These are phyloP conservation scores for Acinonyx jubatus DNA, from an alignment of 2,113 vertebrate genomes.

Conservation along the genomic window DNA sequence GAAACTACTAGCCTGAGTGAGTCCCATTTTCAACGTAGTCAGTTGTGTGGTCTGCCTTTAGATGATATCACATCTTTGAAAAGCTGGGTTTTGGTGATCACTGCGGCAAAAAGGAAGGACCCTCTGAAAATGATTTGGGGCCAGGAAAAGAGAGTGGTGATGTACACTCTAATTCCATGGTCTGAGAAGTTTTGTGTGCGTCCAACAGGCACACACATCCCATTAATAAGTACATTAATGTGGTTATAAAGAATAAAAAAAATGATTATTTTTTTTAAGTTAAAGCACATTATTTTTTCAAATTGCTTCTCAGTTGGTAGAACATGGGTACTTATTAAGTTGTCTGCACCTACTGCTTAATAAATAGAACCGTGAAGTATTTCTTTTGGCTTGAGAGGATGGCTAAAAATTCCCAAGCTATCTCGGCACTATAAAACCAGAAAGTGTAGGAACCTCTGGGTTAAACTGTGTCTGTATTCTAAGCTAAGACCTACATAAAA, in stretches of 20 bases:
- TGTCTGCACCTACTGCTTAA: neutral
- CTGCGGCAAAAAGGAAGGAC: neutral
- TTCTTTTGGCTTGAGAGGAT: neutral
- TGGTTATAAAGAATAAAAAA: neutral
- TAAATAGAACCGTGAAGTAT: neutral
- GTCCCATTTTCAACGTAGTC: neutral
- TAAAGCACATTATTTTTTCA: neutral
- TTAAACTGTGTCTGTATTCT: neutral
- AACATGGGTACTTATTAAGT: neutral
- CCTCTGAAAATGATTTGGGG: neutral
- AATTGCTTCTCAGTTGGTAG: conserved; percentile 17
- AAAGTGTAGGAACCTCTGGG: neutral
- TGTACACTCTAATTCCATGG: neutral
- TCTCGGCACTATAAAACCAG: neutral
- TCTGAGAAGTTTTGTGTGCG: neutral
- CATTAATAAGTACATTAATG: neutral
- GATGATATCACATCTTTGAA: neutral
- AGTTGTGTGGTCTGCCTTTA: neutral
- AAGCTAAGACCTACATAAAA: neutral
- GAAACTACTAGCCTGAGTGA: neutral
- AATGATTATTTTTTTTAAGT: neutral
- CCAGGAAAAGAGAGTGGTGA: neutral
- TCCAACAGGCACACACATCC: neutral
- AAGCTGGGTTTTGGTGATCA: neutral
- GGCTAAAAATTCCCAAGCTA: neutral